phyloP scores from a whole-genome alignment of 2,113 vertebrate genomes.

The Bothrops jararaca region DNA sequence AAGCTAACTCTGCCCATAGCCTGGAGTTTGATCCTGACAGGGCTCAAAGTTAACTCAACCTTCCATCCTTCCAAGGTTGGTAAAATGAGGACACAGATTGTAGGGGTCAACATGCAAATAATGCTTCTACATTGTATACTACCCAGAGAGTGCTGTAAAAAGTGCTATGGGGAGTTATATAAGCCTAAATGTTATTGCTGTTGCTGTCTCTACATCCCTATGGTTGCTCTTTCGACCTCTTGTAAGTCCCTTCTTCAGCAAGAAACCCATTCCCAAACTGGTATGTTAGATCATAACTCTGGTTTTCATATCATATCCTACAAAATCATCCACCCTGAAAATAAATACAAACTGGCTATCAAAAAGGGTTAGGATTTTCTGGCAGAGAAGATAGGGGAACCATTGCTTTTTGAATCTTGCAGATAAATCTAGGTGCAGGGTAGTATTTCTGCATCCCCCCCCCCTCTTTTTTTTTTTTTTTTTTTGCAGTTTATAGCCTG shows the following conservation, averaged over 20 bases:
- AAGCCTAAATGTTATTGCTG: neutral
- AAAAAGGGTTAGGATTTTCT: neutral
- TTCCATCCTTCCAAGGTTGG: neutral
- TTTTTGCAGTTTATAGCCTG: slow-evolving; percentile 43
- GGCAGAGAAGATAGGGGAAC: neutral
- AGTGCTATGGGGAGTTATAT: neutral
- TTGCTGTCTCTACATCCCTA: neutral
- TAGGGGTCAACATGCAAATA: neutral
- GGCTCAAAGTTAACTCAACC: neutral
- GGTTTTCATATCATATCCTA: neutral
- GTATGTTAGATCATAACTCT: neutral
- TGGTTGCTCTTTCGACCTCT: neutral
- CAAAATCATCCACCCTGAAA: neutral
- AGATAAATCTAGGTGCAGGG: slow-evolving; percentile 23
- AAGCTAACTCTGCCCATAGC: neutral
- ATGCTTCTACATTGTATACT: neutral
- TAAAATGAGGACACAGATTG: neutral
- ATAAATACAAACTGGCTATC: neutral
- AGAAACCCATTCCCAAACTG: neutral
- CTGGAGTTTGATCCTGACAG: neutral
- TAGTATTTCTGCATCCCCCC: neutral
- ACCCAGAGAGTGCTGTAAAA: neutral
- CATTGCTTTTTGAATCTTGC: neutral
- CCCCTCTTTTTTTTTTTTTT: neutral
- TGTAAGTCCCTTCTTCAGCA: neutral